Percentiles rank a stretch among this genome's conserved stretches.
phyloP scores from a whole-genome alignment of 1,140 invertebrate genomes.

The Cydia pomonella region DNA sequence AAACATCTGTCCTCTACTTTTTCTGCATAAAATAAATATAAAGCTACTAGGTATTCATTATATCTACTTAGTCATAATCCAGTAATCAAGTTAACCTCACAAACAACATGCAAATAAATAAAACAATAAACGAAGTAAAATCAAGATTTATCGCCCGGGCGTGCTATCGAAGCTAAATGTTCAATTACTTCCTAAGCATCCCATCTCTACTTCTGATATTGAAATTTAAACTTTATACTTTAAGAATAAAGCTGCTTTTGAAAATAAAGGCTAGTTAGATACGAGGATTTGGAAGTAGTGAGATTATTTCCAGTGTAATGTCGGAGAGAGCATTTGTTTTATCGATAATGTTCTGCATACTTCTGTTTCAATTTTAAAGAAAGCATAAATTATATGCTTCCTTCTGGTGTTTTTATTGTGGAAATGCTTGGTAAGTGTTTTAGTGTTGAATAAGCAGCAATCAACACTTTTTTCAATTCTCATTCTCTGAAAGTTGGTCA shows the following conservation, averaged over 20 bases:
- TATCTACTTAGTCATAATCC: constrained; percentile 8
- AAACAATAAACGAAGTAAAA: constrained; percentile 22
- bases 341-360: neutral
- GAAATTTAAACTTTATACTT: neutral
- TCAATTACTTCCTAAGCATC: neutral
- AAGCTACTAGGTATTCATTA: too few relatives aligned
- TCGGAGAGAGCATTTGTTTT: neutral
- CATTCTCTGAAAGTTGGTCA: too few relatives aligned
- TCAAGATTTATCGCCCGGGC: neutral
- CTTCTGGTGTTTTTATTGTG: neutral
- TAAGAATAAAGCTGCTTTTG: neutral
- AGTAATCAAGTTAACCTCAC: neutral
- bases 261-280: neutral
- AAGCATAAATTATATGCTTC: neutral
- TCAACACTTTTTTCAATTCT: too few relatives aligned
- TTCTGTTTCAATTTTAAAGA: neutral
- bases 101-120: constrained; percentile 25
- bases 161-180: neutral
- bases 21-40: too few relatives aligned
- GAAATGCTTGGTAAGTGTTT: constrained; percentile 6
- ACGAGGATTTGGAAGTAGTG: neutral
- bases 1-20: too few relatives aligned
- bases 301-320: neutral
- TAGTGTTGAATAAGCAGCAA: constrained; percentile 26
- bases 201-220: neutral